A percentile compares a stretch with the other conserved stretches of the same genome.
Evolutionary conservation across 2,797 vertebrate genomes (phyloP).

Genomic region (Lithobates sylvaticus): DNA sequence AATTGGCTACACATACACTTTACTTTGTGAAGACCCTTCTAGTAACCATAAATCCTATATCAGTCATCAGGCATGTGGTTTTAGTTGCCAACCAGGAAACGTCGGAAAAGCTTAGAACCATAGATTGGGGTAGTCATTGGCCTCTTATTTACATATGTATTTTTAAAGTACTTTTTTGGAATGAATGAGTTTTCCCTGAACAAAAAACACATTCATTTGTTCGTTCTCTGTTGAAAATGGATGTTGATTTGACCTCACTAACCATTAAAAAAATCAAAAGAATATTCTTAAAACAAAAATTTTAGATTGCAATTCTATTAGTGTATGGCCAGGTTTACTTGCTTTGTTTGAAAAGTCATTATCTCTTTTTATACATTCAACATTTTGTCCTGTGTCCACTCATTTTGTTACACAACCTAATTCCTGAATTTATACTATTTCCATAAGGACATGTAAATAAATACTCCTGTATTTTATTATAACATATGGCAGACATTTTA

Average conservation of each 20-base stretch:
- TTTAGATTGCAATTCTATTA: no score
- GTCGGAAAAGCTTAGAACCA: neutral
- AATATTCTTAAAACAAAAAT: no score
- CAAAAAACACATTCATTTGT: no score
- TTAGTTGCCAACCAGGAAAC: neutral
- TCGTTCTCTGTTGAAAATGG: no score
- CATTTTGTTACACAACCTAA: neutral
- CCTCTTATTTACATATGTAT: no score
- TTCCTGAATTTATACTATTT: conserved; percentile 15
- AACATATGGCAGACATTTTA: conserved; percentile 21
- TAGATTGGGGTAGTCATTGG: neutral
- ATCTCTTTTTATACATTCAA: neutral
- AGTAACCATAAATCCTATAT: neutral
- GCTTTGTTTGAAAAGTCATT: neutral
- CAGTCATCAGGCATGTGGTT: neutral
- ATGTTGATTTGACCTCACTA: no score
- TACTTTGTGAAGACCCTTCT: neutral
- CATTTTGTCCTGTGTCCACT: neutral
- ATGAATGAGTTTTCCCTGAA: no score
- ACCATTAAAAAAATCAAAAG: no score
- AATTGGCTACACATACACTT: no score
- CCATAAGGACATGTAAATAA: conserved; percentile 32
- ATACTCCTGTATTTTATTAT: conserved; percentile 32
- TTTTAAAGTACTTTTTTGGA: no score
- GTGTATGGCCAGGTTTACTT: no score